Evolutionary conservation across 2,113 vertebrate genomes (phyloP), one percentile per base, ranked within the genome.

Genomic region (Neoarius graeffei): DNA sequence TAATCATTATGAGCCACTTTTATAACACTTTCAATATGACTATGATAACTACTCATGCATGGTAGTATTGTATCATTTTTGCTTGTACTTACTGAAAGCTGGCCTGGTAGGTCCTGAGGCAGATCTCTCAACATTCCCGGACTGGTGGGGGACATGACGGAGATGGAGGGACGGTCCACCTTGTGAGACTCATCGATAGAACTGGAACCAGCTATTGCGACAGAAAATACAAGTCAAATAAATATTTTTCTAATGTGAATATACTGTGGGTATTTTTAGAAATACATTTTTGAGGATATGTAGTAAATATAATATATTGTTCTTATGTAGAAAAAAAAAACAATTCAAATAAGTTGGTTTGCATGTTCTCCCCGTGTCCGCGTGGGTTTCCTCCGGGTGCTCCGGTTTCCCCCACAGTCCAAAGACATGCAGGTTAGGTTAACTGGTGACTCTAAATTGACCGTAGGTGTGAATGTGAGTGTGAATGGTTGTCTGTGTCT

Each of bases 111-210:
- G 64, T 98, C 95, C 92, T 98, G 95, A 35, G 98, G 98, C 86
- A 97, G 96, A 91, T 98, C 98, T 93, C 96, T 95, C 48, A 98
- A 96, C 56, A 97, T 96, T 92, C 98, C 97, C 15, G 98, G 98
- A 92, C 98, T 99, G 66, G 98, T 99, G 0, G 98, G 98, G 90
- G 98, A 99, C 96, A 99, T 99, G 91, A 99, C 97, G 80, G 98
- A 99, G 94, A 99, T 99, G n/a, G 97, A 98, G 85, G 98, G 98
- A 79, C 97, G 96, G 81, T 99, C 98, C 97, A 99, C 98, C 94
- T 99, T 99, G 93, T 98, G 98, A 85, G 98, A 99, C 95, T 99
- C 98, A 94, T 90, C 89, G 84, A 99, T 99, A 88, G 98, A 99
- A 95, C 98, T 99, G 66, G 98, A 99, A 94, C 98, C 98, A 93